These are phyloP conservation scores for Nemurella pictetii DNA, from an alignment of 2,888 invertebrate species.

Conservation along the genomic window DNA sequence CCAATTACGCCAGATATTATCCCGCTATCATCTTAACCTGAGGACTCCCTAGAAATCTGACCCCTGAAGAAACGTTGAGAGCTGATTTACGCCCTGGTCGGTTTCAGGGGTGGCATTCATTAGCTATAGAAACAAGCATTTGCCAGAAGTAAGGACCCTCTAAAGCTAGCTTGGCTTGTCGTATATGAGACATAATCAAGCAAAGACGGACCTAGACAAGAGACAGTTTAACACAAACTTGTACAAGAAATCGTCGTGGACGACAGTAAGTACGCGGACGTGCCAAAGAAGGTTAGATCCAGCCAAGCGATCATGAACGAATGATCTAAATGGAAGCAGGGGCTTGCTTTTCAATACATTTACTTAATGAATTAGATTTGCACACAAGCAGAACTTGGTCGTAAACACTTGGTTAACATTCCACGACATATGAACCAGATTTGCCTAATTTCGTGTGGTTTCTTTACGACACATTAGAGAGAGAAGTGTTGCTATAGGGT, in stretches of 20 bases:
- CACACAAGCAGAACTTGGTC: constrained; percentile 7
- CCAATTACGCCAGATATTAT: not conserved
- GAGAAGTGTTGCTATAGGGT: not conserved
- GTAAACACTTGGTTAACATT: constrained; percentile 13
- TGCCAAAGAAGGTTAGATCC: not conserved
- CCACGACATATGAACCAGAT: not conserved
- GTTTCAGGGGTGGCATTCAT: not conserved
- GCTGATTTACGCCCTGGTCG: not conserved
- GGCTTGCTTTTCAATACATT: not conserved
- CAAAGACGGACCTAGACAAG: too few species aligned
- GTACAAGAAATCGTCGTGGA: not conserved
- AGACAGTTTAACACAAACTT: not conserved
- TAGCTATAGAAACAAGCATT: not conserved
- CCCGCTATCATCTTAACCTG: not conserved
- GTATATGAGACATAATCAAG: not conserved
- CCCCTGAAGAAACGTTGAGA: not conserved
- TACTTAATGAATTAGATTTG: constrained; percentile 16
- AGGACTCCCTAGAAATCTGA: not conserved
- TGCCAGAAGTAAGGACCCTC: not conserved
- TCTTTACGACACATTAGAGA: not conserved
- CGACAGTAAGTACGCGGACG: too few species aligned
- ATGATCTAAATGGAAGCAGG: not conserved
- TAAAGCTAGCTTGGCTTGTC: not conserved
- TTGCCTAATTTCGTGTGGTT: not conserved
- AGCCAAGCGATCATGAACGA: not conserved